phyloP scores from a whole-genome alignment of 2,888 invertebrate species.

The Heteropelma amictum region DNA sequence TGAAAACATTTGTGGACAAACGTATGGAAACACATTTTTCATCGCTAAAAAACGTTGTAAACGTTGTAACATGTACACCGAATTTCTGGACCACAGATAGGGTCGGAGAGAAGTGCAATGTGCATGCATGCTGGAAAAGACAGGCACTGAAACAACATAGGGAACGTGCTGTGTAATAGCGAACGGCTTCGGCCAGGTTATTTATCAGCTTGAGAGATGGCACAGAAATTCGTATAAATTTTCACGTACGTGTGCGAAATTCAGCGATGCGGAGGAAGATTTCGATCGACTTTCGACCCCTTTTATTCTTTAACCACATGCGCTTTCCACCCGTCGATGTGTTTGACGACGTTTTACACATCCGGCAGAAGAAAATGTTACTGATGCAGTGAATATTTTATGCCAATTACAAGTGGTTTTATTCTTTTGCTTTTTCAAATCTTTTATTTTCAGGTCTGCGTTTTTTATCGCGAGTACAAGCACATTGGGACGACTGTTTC shows the following conservation, averaged over 20 bases:
- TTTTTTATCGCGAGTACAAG: too few relatives aligned
- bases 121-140: background rate
- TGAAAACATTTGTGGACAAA: too few relatives aligned
- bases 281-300: background rate
- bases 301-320: background rate
- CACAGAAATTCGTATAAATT: slow-evolving; percentile 59
- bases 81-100: slow-evolving; percentile 1
- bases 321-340: background rate
- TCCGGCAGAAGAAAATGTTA: too few relatives aligned
- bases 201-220: slow-evolving; percentile 43
- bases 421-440: too few relatives aligned
- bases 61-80: background rate
- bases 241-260: slow-evolving; percentile 58
- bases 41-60: too few relatives aligned
- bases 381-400: too few relatives aligned
- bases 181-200: slow-evolving; percentile 50
- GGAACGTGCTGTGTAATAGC: slow-evolving; percentile 53
- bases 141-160: slow-evolving; percentile 31
- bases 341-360: too few relatives aligned
- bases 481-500: too few relatives aligned
- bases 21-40: too few relatives aligned
- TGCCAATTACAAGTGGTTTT: too few relatives aligned
- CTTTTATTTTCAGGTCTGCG: too few relatives aligned
- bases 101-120: background rate
- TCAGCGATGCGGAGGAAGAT: slow-evolving; percentile 24